Conservation (phyloP, 2,113 vertebrate genomes). For the Cebidichthys violaceus region DNA sequence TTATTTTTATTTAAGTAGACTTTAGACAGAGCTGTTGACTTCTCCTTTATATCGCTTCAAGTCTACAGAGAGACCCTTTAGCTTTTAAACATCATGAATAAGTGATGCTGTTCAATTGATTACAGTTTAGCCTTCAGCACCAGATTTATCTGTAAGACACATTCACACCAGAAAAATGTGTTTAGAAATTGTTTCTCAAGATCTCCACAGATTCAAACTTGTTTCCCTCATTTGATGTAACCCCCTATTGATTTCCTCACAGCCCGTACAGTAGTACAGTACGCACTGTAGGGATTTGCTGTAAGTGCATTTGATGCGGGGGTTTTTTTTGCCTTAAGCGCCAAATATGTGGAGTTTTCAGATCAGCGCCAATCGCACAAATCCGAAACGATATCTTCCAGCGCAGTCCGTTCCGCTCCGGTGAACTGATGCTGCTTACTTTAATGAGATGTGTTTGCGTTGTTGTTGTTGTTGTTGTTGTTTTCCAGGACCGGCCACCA, state of each 20-base stretch:
- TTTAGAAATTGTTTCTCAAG: neutral
- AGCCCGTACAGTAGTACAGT: neutral
- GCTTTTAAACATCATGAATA: constrained; percentile 11
- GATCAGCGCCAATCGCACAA: constrained; percentile 10
- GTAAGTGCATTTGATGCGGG: constrained; percentile 8
- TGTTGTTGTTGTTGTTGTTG: too few relatives aligned
- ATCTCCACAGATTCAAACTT: neutral
- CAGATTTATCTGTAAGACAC: neutral
- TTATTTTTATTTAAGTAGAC: neutral
- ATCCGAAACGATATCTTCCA: constrained; percentile 20
- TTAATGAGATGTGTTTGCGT: constrained; percentile 8
- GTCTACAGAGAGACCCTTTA: neutral
- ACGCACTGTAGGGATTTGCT: neutral
- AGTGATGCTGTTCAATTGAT: neutral
- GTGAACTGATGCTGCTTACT: constrained; percentile 20
- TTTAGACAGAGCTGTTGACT: neutral
- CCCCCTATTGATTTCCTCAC: constrained; percentile 10
- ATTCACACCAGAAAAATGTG: neutral
- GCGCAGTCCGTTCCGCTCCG: constrained; percentile 33
- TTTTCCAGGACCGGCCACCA: constrained; percentile 88
- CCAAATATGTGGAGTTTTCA: constrained; percentile 32
- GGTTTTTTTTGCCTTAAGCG: constrained; percentile 50
- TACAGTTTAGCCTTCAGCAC: neutral
- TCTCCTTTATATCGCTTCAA: neutral
- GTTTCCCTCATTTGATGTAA: neutral